Conservation (phyloP, 2,113 vertebrate genomes). For the Telmatochromis bifrenatus region DNA sequence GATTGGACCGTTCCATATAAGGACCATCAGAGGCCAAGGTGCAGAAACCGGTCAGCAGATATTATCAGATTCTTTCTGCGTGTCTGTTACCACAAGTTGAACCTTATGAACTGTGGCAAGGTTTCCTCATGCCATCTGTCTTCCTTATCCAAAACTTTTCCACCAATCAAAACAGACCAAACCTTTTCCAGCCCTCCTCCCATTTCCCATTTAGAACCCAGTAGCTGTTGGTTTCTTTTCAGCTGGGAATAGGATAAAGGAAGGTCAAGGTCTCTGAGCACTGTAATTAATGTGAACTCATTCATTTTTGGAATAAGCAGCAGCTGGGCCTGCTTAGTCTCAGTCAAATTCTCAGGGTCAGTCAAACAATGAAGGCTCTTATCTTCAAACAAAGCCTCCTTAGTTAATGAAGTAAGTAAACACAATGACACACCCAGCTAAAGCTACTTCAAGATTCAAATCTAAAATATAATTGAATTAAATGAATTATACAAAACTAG, state of each 20-base stretch:
- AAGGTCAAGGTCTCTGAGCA: not conserved
- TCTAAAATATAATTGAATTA: not conserved
- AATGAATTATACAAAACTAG: not conserved
- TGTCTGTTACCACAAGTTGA: not conserved
- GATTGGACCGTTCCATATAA: not conserved
- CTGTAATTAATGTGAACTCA: not conserved
- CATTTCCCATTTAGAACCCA: not conserved
- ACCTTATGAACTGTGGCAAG: constrained; percentile 10
- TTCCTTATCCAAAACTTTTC: constrained; percentile 20
- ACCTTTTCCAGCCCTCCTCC: not conserved
- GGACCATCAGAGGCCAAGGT: constrained; percentile 6
- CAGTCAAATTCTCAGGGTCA: constrained; percentile 8
- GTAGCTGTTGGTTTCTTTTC: not conserved
- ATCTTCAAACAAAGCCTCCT: constrained; percentile 13
- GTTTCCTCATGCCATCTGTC: constrained; percentile 2
- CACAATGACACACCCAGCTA: not conserved
- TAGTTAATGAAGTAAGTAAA: not conserved
- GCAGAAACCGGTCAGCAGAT: not conserved
- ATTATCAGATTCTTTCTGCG: not conserved
- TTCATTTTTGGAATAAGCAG: not conserved
- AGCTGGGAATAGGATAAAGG: constrained; percentile 13
- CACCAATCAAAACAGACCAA: not conserved
- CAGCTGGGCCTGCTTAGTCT: not conserved
- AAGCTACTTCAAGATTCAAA: not conserved
- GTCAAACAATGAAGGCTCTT: constrained; percentile 42